Evolutionary conservation across 35 echinoderm and acorn worm genomes (phyloP), one percentile per base, ranked within the genome.

Genomic region (Ophioderma brevispina): DNA sequence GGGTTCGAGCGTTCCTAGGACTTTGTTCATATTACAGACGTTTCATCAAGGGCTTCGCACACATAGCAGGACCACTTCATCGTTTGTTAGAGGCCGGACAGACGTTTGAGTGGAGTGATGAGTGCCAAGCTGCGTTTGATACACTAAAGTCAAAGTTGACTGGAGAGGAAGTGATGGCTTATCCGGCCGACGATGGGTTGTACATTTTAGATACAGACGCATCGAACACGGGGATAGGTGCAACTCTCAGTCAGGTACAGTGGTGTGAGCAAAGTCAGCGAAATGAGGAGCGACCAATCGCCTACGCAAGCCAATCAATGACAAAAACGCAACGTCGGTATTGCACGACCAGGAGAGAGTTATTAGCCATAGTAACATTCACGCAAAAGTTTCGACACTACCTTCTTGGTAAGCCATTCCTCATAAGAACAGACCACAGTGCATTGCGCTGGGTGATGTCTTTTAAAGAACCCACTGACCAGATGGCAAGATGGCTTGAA

Each of bases 151-250:
- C 31, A 4, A 32, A 21, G 36, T 56, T 92, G 28, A 86, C 40
- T 18, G 31, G 41, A 11, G 13, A 33, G 8, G 32, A 33, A 46
- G 76, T 92, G 0, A 40, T 92, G 70, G 41, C 90, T 4, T 86
- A 86, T 25, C 90, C 82, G 0, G 84, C 15, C 23, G 15, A 79
- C 36, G 33, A 90, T 0, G 82, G 79, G 18, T 41, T 38, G 5
- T 93, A 82, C 39, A 90, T 97, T 38, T 38, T 97, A 0, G 95
- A 97, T 32, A 93, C 95, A 0, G 95, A 97, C 87, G 91, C 95
- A 18, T 86, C 75, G 0, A 64, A 92, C 23, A 64, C 21, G 30
- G 95, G 52, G 18, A 91, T 92, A 11, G 94, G 94, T 14, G 79
- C 78, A 0, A 76, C 70, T 5, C 39, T 96, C 21, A 89, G 90